These are phyloP conservation scores for Martes martes DNA, from an alignment of 2,113 vertebrate genomes.

Conservation along the genomic window DNA sequence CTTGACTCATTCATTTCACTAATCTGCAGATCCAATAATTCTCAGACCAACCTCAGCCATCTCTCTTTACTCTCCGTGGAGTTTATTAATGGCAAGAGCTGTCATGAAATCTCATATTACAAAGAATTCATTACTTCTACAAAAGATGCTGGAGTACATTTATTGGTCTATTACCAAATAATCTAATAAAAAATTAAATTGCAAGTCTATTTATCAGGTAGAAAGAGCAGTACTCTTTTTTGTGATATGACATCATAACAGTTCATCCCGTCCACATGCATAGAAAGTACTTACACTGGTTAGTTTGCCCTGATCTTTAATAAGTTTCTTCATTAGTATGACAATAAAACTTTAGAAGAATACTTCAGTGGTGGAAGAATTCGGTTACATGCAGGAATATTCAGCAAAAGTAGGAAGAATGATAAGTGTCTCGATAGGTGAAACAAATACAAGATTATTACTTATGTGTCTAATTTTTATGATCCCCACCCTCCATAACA, in stretches of 20 bases:
- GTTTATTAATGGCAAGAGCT: conserved; percentile 65
- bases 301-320: background rate
- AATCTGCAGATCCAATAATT: conserved; percentile 69
- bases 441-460: conserved; percentile 14
- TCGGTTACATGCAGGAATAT: background rate
- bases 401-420: background rate
- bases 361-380: background rate
- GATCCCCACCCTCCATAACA: background rate
- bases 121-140: conserved; percentile 60
- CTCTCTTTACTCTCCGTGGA: conserved; percentile 62
- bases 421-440: background rate
- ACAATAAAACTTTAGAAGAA: background rate
- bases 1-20: conserved; percentile 68
- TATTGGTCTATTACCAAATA: conserved; percentile 39
- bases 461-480: conserved; percentile 34
- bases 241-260: background rate
- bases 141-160: conserved; percentile 47
- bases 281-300: background rate
- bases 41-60: conserved; percentile 58
- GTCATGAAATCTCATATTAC: conserved; percentile 59
- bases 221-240: conserved; percentile 25
- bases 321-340: conserved; percentile 3
- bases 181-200: conserved; percentile 50
- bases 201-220: conserved; percentile 45
- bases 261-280: background rate